Conservation (phyloP, 2,113 vertebrate species). For the Menura novaehollandiae region DNA sequence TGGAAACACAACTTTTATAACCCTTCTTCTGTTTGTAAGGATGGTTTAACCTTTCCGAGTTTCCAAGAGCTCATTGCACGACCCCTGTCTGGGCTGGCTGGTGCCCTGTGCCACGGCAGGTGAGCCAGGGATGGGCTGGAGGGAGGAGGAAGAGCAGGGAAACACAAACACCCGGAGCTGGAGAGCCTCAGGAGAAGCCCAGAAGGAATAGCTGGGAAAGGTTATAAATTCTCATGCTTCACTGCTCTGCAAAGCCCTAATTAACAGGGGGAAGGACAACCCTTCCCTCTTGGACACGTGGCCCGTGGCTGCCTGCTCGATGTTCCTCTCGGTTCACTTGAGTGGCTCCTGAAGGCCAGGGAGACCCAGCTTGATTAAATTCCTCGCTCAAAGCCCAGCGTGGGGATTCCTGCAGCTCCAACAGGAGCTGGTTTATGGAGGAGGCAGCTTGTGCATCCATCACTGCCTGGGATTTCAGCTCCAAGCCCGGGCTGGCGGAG, state of each 20-base stretch:
- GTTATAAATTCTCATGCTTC: not conserved
- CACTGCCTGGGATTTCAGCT: not conserved
- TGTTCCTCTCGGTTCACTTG: not conserved
- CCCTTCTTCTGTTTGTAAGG: not conserved
- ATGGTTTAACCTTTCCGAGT: not conserved
- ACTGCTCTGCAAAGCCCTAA: not conserved
- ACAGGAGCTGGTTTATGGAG: not conserved
- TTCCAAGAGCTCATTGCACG: not conserved
- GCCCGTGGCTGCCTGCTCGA: not conserved
- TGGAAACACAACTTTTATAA: not conserved
- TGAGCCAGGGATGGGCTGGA: not conserved
- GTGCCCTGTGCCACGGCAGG: not conserved
- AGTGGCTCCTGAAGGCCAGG: not conserved
- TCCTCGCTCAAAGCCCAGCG: fast-evolving
- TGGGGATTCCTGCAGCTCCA: not conserved
- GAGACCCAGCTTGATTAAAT: slow-evolving; percentile 10
- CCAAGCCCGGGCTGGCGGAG: not conserved
- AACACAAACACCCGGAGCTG: not conserved
- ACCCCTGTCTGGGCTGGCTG: not conserved
- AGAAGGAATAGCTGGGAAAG: not conserved
- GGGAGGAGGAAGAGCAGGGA: not conserved
- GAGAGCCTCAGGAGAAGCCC: not conserved
- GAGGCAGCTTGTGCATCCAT: not conserved
- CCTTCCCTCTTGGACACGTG: not conserved
- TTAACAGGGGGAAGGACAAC: not conserved